Base-by-base conservation (phyloP, 2,113 vertebrate genomes). In the Corynorhinus townsendii region DNA sequence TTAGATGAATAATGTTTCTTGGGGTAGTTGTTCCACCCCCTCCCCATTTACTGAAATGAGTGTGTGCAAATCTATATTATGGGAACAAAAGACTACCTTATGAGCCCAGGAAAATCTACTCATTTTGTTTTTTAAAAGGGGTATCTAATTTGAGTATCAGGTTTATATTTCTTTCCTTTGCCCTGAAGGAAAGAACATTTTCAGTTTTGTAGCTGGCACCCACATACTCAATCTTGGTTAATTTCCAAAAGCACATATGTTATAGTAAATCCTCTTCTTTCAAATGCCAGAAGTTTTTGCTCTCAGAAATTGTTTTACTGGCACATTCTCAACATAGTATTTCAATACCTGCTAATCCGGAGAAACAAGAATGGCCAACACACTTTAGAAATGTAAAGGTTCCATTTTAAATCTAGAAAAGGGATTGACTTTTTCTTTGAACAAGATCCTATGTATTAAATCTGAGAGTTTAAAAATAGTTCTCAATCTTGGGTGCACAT, bases 221-320 rank as follows among this genome's bases (percentile, higher is more conserved):
- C 71, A 88, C 20, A 81, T 11, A 72, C 38, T 90, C 54, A 77
- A 85, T 89, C 35, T 87, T 95, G 92, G 93, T 73, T 93, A 96
- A 96, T 94, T 94, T 88, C 86, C 96, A 96, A 94, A 92, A 85
- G 90, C 84, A 93, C 90, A 77, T 45, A 56, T 72, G 71, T 77
- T 92, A 86, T 43, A 90, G 95, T 95, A 96, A 96, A 96, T 91
- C 56, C 86, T 92, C 86, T 88, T 68, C 85, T 94, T 86, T 92
- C 90, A 80, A 80, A 89, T 84, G 87, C 93, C 95, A 96, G 26
- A 93, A 71, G 43, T 22, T 80, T 89, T 84, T 91, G 83, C 71
- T 93, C 81, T 92, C 85, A 79, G 94, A 96, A 92, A 90, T 59
- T 71, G 73, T 89, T 83, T 93, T 71, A 72, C 56, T 89, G 73